phyloP scores from a whole-genome alignment of 1,140 invertebrate genomes.

The Drosophila bocqueti region DNA sequence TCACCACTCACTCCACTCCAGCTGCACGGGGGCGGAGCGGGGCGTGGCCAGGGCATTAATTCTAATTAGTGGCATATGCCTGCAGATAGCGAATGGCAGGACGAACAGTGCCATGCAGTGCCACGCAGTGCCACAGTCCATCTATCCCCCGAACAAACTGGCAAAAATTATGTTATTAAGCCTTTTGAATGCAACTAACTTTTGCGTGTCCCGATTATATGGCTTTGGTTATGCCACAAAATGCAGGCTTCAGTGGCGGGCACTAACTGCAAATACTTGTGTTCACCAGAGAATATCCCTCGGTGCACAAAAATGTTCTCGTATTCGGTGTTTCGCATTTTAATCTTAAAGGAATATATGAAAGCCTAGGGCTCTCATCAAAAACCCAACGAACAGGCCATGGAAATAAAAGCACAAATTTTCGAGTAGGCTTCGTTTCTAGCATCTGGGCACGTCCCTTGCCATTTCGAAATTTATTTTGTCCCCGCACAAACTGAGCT shows the following conservation, averaged over 20 bases:
- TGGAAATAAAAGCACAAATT: not conserved
- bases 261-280: conserved; percentile 8
- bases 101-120: not conserved
- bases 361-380: not conserved
- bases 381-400: not conserved
- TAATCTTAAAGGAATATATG: not conserved
- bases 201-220: conserved; percentile 49
- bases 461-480: conserved; percentile 30
- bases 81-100: conserved; percentile 30
- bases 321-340: not conserved
- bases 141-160: conserved; percentile 21
- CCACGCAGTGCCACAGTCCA: conserved; percentile 20
- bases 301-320: not conserved
- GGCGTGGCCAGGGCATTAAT: conserved; percentile 57
- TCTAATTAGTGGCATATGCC: conserved; percentile 79
- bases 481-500: not conserved
- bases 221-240: conserved; percentile 6
- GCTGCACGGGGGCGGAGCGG: conserved; percentile 11
- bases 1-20: conserved; percentile 53
- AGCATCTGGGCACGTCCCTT: not conserved
- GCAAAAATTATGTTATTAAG: conserved; percentile 76
- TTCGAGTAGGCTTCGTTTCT: not conserved
- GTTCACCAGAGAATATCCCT: not conserved
- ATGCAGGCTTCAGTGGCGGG: not conserved
- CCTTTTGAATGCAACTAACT: conserved; percentile 66